Evolutionary conservation across 2,888 invertebrate genomes (phyloP), one percentile per base, ranked within the genome.

Genomic region (Galerucella nymphaeae): DNA sequence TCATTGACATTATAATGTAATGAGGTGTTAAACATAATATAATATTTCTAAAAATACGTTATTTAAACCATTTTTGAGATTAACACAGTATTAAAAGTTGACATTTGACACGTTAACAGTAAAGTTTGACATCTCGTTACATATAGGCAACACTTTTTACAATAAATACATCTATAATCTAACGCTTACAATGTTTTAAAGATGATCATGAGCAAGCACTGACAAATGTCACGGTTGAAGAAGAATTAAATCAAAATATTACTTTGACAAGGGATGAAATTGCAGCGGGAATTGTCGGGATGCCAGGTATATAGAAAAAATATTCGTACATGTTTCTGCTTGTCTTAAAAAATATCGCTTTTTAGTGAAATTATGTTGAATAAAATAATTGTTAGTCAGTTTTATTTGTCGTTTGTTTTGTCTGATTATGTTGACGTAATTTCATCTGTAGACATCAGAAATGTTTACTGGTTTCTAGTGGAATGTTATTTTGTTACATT

Each of bases 251-350:
- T 50, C 20, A 48, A 64, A 64, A 55, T 38, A 20, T 38, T 13
- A 59, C 41, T 30, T 23, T 67, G 61, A 58, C 67, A 61, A 61
- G 59, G 59, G 61, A 50, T 61, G 59, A 61, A 59, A 59, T 61
- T 30, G 23, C 48, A 48, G n/a, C 16, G 59, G 67, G 50, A 61
- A 61, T 61, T 23, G 50, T 61, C 67, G 30, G 38, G 30, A 42
- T 30, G 14, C 61, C 67, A 42, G 67, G 67, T 67, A 67, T 18
- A 45, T 23, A 48, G 38, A 66, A 55, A n/a, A 14, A 66, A 55
- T 42, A 30, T 30, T 55, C 23, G 53, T 66, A 11, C 3, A 16
- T 66, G 8, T 55, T 38, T 62, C 23, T 53, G 10, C n/a, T 50
- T 45, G 30, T 53, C 50, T 30, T 2, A 5, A 4, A 48, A n/a